Evolutionary conservation across 2,888 invertebrate genomes (phyloP).

Genomic region (Strigamia maritima): DNA sequence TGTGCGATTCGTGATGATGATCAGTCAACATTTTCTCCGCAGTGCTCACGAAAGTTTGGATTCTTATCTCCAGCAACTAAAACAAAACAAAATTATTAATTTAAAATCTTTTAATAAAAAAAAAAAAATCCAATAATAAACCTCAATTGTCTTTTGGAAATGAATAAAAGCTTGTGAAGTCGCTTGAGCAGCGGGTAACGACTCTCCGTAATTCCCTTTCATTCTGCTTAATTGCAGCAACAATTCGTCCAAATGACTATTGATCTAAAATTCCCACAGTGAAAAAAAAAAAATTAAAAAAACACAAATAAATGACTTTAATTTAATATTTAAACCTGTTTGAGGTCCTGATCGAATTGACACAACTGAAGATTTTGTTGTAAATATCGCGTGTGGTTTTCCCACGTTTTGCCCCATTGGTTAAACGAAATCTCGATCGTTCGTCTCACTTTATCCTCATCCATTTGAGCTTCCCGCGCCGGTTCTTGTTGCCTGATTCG

Average conservation of each 20-base stretch:
- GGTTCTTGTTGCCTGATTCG: conserved; percentile 71
- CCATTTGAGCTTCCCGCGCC: conserved; percentile 63
- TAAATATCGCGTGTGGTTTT: conserved; percentile 60
- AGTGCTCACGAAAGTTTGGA: conserved; percentile 65
- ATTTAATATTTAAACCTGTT: conserved; percentile 49
- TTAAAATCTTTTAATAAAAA: not conserved
- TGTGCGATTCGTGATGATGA: conserved; percentile 56
- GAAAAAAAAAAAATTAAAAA: no score
- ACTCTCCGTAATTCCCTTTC: conserved; percentile 69
- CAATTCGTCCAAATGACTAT: conserved; percentile 66
- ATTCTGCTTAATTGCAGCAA: conserved; percentile 63
- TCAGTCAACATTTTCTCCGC: conserved; percentile 60
- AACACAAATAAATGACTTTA: not conserved
- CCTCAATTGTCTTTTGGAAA: conserved; percentile 74
- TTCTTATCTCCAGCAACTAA: conserved; percentile 68
- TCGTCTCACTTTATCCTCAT: conserved; percentile 65
- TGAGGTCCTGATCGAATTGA: conserved; percentile 66
- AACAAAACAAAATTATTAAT: conserved; percentile 42
- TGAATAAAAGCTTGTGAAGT: conserved; percentile 69
- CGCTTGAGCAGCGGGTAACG: conserved; percentile 66
- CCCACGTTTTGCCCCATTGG: conserved; percentile 65
- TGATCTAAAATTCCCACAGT: conserved; percentile 62
- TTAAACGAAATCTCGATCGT: conserved; percentile 61
- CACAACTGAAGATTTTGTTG: conserved; percentile 64
- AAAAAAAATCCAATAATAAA: conserved; percentile 57